Evolutionary conservation across 1,140 invertebrate species (phyloP), one percentile per base, ranked within the genome.

Genomic region (Macrobrachium rosenbergii): DNA sequence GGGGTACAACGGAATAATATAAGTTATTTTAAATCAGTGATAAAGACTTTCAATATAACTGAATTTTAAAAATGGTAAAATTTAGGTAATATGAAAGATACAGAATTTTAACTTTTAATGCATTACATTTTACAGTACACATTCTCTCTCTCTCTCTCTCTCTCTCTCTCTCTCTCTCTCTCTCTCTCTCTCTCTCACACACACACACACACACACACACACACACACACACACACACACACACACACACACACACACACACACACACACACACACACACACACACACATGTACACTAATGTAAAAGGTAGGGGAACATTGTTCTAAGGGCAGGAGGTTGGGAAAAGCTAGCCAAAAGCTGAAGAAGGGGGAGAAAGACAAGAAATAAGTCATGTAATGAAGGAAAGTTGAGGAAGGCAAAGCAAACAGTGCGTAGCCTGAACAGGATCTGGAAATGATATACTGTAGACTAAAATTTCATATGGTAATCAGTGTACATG

Each of bases 111-210:
- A 10, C n/a, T 12, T 11, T 72, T 12, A 28, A 72, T 72, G n/a
- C 67, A 21, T 10, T 19, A 72, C 67, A 72, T 10, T 72, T 19
- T 21, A 11, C 67, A 21, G 67, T 19, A 28, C 11, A 72, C 14
- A 12, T 2, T 16, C 43, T 45, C 43, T 45, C 43, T 76, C 21
- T 78, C 76, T 37, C 16, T 81, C 79, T 64, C 79, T 28, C 28
- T 64, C 60, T 64, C 79, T 64, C 60, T 64, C 79, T 64, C 79
- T 64, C 60, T 23, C 23, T 64, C 79, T 64, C 79, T 64, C 79
- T 82, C 79, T 43, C 79, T 64, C 60, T 43, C 62, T 64, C 79
- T 23, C 79, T 43, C 62, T 37, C 5, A 37, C 59, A 16, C 79
- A 14, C 77, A 8, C 77, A 17, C 45, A 8, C 77, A 10, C 58